These are phyloP conservation scores for Junonia oenone DNA, from an alignment of 2,888 invertebrate species.

Conservation along the genomic window DNA sequence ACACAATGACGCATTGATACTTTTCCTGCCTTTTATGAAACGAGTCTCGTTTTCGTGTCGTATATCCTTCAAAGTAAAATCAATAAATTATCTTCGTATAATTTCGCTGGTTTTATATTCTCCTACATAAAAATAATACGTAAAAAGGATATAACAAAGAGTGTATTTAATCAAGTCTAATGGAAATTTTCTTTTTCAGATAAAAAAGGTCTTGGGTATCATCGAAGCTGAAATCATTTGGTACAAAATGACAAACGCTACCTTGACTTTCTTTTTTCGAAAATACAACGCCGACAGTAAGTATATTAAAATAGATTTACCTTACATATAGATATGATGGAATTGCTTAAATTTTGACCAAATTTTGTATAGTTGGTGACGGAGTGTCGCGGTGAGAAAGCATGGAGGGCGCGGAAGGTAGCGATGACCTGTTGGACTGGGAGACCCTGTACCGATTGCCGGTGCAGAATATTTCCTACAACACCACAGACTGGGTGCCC, in stretches of 20 bases:
- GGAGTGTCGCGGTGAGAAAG: slow-evolving; percentile 64
- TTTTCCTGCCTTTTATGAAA: slow-evolving; percentile 7
- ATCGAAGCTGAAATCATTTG: neutral
- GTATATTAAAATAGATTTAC: slow-evolving; percentile 20
- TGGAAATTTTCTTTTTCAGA: slow-evolving; percentile 17
- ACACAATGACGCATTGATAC: slow-evolving; percentile 9
- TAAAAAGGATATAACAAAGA: neutral
- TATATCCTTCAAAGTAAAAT: slow-evolving; percentile 1
- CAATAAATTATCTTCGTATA: neutral
- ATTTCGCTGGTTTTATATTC: neutral
- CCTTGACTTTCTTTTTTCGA: slow-evolving; percentile 44
- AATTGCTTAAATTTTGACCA: neutral
- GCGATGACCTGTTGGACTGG: slow-evolving; percentile 64
- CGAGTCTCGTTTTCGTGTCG: neutral
- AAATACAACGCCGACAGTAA: slow-evolving; percentile 52
- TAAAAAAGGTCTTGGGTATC: neutral
- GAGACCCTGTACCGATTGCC: slow-evolving; percentile 61
- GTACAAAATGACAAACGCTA: slow-evolving; percentile 49
- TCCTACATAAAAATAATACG: neutral
- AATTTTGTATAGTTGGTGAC: slow-evolving; percentile 42
- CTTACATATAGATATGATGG: neutral
- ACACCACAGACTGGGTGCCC: slow-evolving; percentile 55
- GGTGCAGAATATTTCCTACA: slow-evolving; percentile 56
- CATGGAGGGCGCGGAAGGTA: slow-evolving; percentile 72
- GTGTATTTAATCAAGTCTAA: neutral